Percentiles rank a stretch among this genome's conserved stretches.
These are phyloP conservation scores for Drosophila histrio DNA, from an alignment of 2,888 invertebrate genomes.

Conservation along the genomic window DNA sequence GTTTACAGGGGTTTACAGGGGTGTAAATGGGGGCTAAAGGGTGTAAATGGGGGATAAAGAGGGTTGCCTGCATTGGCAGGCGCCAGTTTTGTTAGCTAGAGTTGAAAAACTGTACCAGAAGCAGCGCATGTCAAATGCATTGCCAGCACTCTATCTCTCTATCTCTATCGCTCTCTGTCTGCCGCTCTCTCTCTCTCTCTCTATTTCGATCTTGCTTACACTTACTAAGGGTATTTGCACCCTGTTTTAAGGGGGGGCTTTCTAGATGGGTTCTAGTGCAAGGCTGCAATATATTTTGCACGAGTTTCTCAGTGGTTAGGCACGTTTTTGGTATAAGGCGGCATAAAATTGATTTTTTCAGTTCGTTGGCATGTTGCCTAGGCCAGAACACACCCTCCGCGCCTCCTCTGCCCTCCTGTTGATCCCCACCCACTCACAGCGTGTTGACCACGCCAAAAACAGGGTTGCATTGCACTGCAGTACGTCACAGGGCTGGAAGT, in stretches of 20 bases:
- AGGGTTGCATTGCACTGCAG: conserved; percentile 52
- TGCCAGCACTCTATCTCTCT: conserved; percentile 16
- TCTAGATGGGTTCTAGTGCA: conserved; percentile 66
- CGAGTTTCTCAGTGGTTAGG: conserved; percentile 76
- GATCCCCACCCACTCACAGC: conserved; percentile 14
- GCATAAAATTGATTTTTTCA: conserved; percentile 72
- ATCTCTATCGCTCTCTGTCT: conserved; percentile 11
- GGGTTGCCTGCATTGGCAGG: conserved; percentile 26
- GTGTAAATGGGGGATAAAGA: neutral
- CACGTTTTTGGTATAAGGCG: conserved; percentile 56
- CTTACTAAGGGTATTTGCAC: neutral
- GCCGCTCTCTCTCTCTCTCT: conserved; percentile 1
- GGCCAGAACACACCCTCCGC: conserved; percentile 7
- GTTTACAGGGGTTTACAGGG: neutral
- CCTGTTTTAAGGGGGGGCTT: conserved; percentile 16
- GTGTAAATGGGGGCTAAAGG: neutral
- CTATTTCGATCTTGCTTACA: neutral
- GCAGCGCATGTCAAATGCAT: conserved; percentile 74
- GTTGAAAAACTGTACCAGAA: conserved; percentile 75
- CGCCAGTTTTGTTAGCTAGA: conserved; percentile 57
- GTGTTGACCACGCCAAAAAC: conserved; percentile 45
- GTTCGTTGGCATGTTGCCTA: conserved; percentile 79
- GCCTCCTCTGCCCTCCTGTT: neutral
- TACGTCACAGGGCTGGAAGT: conserved; percentile 57
- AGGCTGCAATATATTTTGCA: conserved; percentile 80